Percentiles rank a stretch among this genome's conserved stretches.
phyloP scores from a whole-genome alignment of 2,797 vertebrate genomes.

The Sebastes taczanowskii region DNA sequence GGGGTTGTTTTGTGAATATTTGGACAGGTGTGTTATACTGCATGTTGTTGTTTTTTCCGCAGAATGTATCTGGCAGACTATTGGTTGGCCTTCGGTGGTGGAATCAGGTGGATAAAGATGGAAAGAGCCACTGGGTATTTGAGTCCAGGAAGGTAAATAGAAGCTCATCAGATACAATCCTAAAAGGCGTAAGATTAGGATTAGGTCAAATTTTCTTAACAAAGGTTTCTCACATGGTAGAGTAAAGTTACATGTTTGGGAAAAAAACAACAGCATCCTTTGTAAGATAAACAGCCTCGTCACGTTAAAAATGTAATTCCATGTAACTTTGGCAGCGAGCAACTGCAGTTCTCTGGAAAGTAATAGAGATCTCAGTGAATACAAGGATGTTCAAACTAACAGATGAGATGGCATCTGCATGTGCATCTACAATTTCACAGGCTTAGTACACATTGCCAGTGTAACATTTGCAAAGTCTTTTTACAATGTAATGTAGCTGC shows the following conservation, averaged over 20 bases:
- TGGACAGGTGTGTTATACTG: neutral
- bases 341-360: neutral
- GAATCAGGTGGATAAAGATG: conserved; percentile 94
- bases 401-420: neutral
- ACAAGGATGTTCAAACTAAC: neutral
- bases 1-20: neutral
- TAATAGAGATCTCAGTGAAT: neutral
- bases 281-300: neutral
- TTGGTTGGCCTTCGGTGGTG: conserved; percentile 97
- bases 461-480: neutral
- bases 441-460: neutral
- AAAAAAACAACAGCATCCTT: neutral
- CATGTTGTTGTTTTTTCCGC: neutral
- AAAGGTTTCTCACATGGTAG: neutral
- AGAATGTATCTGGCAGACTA: conserved; percentile 94
- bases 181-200: no score
- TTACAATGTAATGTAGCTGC: conserved; percentile 28
- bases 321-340: neutral
- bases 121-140: conserved; percentile 93
- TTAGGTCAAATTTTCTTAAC: neutral
- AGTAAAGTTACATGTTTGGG: neutral
- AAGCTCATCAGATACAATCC: neutral
- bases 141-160: conserved; percentile 89
- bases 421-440: conserved; percentile 5
- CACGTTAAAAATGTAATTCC: neutral